These are phyloP conservation scores for Alcedo atthis DNA, from an alignment of 2,797 vertebrate genomes.

Conservation along the genomic window DNA sequence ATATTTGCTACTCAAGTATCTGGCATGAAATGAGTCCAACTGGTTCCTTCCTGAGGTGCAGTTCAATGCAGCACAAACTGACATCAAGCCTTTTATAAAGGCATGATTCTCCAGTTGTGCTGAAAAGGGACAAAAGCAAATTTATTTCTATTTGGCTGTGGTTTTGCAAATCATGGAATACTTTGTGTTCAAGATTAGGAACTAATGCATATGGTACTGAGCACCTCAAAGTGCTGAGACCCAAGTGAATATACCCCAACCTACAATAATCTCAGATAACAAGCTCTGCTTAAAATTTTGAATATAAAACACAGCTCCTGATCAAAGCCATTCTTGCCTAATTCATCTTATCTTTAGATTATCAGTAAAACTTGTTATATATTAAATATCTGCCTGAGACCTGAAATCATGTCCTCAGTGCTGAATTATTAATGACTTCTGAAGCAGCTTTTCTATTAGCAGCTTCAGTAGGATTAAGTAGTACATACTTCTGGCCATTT, in stretches of 20 bases:
- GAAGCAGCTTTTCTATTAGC: neutral
- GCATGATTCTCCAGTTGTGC: neutral
- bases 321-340: neutral
- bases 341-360: neutral
- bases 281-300: neutral
- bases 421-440: slow-evolving; percentile 5
- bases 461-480: neutral
- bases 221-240: neutral
- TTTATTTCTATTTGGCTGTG: neutral
- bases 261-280: neutral
- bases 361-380: neutral
- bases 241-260: neutral
- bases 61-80: neutral
- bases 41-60: accelerated
- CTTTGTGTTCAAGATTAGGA: neutral
- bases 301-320: neutral
- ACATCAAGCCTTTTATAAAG: neutral
- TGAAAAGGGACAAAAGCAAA: neutral
- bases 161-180: neutral
- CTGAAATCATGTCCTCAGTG: neutral
- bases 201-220: accelerated
- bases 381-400: neutral
- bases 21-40: neutral
- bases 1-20: neutral
- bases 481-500: neutral